These are phyloP conservation scores for Nyleta sp. DNA, from an alignment of 2,888 invertebrate genomes.

Conservation along the genomic window DNA sequence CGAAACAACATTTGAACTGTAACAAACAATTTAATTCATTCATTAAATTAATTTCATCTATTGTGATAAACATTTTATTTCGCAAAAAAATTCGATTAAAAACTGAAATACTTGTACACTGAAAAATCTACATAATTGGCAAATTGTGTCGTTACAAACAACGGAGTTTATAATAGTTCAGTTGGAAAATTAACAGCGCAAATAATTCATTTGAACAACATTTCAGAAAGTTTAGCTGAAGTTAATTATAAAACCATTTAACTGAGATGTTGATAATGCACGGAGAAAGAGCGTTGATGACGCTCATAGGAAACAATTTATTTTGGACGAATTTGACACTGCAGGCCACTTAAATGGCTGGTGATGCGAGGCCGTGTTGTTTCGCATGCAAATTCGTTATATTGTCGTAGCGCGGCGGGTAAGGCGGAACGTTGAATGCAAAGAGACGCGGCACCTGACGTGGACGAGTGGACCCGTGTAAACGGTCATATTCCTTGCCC, in stretches of 20 bases:
- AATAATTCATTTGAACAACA: conserved; percentile 26
- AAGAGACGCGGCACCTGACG: conserved; percentile 57
- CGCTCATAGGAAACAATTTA: conserved; percentile 72
- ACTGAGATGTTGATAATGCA: conserved; percentile 35
- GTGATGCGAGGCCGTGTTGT: conserved; percentile 71
- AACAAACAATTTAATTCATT: no score
- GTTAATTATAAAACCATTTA: conserved; percentile 49
- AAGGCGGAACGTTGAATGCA: conserved; percentile 59
- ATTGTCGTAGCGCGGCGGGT: conserved; percentile 72
- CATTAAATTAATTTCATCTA: no score
- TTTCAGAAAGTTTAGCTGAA: conserved; percentile 23
- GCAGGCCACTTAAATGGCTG: conserved; percentile 65
- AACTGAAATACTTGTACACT: no score
- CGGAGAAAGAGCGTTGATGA: conserved; percentile 59
- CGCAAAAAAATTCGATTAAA: no score
- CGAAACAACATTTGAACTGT: no score
- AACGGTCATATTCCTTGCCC: conserved; percentile 78
- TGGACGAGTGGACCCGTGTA: conserved; percentile 74
- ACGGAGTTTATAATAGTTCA: neutral
- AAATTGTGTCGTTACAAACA: neutral
- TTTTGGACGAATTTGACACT: conserved; percentile 72
- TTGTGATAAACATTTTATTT: no score
- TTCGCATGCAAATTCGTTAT: conserved; percentile 81
- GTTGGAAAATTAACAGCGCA: conserved; percentile 1
- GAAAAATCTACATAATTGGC: no score